Evolutionary conservation across 35 echinoderm and acorn worm genomes (phyloP).

Genomic region (Apostichopus parvimensis): DNA sequence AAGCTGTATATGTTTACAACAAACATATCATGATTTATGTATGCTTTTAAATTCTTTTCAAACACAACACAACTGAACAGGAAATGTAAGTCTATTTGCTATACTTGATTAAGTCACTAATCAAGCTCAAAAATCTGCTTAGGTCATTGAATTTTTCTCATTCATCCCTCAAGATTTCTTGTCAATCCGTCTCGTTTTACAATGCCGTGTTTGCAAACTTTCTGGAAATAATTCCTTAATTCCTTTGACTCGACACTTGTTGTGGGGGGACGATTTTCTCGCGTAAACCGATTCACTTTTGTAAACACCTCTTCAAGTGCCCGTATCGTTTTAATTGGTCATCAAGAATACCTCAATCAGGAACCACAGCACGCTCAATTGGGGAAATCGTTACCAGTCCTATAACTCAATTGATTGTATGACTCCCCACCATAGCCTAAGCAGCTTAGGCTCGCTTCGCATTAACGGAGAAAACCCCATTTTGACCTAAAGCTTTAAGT

Average conservation of each 20-base stretch:
- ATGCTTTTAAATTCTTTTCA: no score
- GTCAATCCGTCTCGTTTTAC: background rate
- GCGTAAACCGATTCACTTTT: constrained; percentile 38
- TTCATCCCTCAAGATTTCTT: background rate
- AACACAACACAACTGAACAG: background rate
- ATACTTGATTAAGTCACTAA: background rate
- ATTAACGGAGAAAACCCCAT: background rate
- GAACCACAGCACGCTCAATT: constrained; percentile 13
- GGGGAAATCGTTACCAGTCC: constrained; percentile 1
- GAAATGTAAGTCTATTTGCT: background rate
- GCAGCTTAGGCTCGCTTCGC: constrained; percentile 8
- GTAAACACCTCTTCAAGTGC: constrained; percentile 23
- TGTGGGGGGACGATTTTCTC: constrained; percentile 19
- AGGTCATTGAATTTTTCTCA: background rate
- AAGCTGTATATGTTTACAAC: no score
- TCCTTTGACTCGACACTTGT: constrained; percentile 30
- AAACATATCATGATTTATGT: no score
- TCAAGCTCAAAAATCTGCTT: background rate
- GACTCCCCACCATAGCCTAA: background rate
- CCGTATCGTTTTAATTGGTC: constrained; percentile 37
- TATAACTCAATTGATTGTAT: constrained; percentile 26
- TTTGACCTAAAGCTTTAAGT: background rate
- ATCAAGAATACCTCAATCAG: constrained; percentile 22
- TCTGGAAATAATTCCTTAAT: constrained; percentile 32
- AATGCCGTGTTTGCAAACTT: constrained; percentile 45